Evolutionary conservation across 2,113 vertebrate species (phyloP).

Genomic region (Centropus unirufus): DNA sequence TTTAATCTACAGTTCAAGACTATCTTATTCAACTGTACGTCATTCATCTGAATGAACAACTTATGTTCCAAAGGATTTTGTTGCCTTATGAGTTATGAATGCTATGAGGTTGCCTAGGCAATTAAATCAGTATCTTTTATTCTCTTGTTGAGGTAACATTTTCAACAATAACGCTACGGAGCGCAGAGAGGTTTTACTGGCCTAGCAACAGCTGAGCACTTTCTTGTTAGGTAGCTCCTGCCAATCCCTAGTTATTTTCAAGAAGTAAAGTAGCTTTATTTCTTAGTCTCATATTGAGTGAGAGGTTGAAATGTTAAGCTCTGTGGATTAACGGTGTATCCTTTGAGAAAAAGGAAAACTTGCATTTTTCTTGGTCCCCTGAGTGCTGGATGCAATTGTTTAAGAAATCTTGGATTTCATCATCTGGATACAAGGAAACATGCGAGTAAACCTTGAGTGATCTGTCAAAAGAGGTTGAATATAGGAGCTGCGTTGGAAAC

Average conservation of each 20-base stretch:
- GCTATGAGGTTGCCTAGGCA: conserved; percentile 30
- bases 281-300: conserved; percentile 53
- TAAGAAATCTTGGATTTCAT: conserved; percentile 60
- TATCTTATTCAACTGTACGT: not conserved
- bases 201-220: conserved; percentile 46
- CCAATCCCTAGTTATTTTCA: conserved; percentile 45
- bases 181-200: conserved; percentile 29
- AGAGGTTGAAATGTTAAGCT: conserved; percentile 73
- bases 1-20: not conserved
- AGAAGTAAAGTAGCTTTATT: conserved; percentile 71
- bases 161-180: conserved; percentile 6
- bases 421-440: not conserved
- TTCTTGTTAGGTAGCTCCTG: conserved; percentile 39
- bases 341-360: conserved; percentile 39
- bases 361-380: not conserved
- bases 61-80: accelerated
- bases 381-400: conserved; percentile 4
- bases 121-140: conserved; percentile 35
- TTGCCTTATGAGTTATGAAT: not conserved
- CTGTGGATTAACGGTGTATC: conserved; percentile 41
- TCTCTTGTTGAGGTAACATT: conserved; percentile 17
- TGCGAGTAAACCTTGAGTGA: not conserved
- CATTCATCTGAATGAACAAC: not conserved
- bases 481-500: not conserved
- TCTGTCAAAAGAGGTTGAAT: conserved; percentile 21